Conservation (phyloP, 2,888 invertebrate genomes). For the Emmelina monodactyla region DNA sequence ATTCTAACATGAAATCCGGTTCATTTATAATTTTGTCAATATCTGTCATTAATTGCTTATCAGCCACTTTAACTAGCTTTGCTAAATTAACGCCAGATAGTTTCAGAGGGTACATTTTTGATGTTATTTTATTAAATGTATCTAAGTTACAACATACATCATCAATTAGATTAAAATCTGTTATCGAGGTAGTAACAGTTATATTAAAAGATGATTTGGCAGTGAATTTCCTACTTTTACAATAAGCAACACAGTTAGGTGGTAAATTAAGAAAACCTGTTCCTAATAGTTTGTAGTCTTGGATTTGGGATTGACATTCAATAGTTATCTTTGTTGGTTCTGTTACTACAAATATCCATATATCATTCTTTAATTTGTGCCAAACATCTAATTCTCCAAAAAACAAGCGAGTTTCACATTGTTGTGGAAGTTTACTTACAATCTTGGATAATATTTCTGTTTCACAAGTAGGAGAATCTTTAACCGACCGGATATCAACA, state of each 20-base stretch:
- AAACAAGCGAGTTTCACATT: slow-evolving; percentile 8
- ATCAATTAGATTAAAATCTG: slow-evolving; percentile 8
- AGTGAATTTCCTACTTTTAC: slow-evolving; percentile 5
- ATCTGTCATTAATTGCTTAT: too few species aligned
- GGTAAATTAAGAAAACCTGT: slow-evolving; percentile 7
- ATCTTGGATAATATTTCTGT: slow-evolving; percentile 9
- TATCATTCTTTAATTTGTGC: slow-evolving; percentile 8
- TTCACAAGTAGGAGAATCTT: slow-evolving; percentile 7
- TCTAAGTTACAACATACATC: slow-evolving; percentile 8
- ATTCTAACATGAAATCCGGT: too few species aligned
- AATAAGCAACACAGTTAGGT: slow-evolving; percentile 8
- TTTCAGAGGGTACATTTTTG: too few species aligned
- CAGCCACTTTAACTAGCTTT: too few species aligned
- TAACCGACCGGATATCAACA: slow-evolving; percentile 4
- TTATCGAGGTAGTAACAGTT: background rate
- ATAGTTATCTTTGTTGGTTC: background rate
- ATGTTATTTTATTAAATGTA: too few species aligned
- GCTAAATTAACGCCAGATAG: too few species aligned
- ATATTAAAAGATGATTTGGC: background rate
- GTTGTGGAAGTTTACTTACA: slow-evolving; percentile 4
- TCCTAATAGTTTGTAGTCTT: slow-evolving; percentile 4
- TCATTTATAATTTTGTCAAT: too few species aligned
- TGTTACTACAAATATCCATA: slow-evolving; percentile 6
- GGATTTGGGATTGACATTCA: slow-evolving; percentile 4
- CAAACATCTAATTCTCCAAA: slow-evolving; percentile 6